These are phyloP conservation scores for Lemur catta DNA, from an alignment of 2,797 vertebrate genomes.

Conservation along the genomic window DNA sequence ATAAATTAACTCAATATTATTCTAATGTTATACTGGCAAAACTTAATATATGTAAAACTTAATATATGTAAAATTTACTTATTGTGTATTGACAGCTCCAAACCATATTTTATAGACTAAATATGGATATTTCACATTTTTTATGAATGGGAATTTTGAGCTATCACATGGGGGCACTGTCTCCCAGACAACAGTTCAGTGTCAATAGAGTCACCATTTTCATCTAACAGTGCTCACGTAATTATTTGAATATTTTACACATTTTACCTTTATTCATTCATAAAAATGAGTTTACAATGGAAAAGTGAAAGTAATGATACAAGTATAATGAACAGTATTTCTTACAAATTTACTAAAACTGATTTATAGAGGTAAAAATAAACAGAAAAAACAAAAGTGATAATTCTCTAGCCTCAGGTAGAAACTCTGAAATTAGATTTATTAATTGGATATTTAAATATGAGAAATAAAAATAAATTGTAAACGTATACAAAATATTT, in stretches of 20 bases:
- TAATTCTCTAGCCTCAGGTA: neutral
- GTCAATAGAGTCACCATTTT: neutral
- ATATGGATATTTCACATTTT: neutral
- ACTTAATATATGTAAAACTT: neutral
- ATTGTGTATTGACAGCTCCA: neutral
- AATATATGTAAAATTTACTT: neutral
- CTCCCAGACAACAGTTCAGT: slow-evolving; percentile 25
- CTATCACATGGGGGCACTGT: slow-evolving; percentile 48
- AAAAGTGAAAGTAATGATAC: neutral
- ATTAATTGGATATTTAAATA: neutral
- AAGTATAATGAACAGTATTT: neutral
- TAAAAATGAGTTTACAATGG: neutral
- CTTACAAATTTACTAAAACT: neutral
- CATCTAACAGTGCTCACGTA: neutral
- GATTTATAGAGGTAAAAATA: neutral
- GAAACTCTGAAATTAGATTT: neutral
- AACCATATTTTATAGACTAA: neutral
- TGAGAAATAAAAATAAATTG: neutral
- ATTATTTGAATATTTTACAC: neutral
- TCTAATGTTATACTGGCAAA: neutral
- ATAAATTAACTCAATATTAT: slow-evolving; percentile 29
- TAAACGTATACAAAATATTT: neutral
- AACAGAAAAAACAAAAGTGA: neutral
- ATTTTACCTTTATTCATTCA: neutral
- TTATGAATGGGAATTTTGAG: slow-evolving; percentile 33